Evolutionary conservation across 2,797 vertebrate species (phyloP), one percentile per base, ranked within the genome.

Genomic region (Anabacerthia variegaticeps): DNA sequence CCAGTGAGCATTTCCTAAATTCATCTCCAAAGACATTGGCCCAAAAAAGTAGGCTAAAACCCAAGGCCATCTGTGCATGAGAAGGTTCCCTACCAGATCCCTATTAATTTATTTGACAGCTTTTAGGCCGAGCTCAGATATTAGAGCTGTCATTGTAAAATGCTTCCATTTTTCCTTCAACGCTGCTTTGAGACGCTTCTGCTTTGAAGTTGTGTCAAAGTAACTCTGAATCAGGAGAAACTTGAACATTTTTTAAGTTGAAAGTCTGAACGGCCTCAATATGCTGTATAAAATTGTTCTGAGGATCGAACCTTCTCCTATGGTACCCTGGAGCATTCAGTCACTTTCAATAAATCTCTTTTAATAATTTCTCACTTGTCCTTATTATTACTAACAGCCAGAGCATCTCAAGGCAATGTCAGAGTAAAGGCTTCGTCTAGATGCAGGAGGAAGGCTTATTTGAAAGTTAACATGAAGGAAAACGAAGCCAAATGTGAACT

Each of bases 271-370:
- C 80, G 95, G 85, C 75, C 89, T 94, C 92, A 88, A 82, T 96
- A 84, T 69, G 76, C 85, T 92, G 49, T 26, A 72, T 62, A 68
- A 97, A 96, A 96, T 90, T 82, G 75, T 94, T 96, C 93, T 71
- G 86, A 96, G 95, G 77, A 93, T 73, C 74, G 68, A 95, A 77
- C 78, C 87, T 96, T 90, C 94, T 85, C 76, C 88, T 54, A 72
- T 28, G 66, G 91, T 65, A 69, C 92, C 92, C 94, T 85, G 82
- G 87, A 93, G 85, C 90, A 92, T 91, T 93, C 92, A 96, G 91
- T 96, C 94, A 85, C 91, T 96, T 95, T 95, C 94, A 95, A 95
- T 97, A 94, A 95, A 95, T 97, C 93, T 92, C 94, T 92, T 89
- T 72, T 23, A 92, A 95, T 97, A 96, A 96, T 95, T 97, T 95